phyloP scores from a whole-genome alignment of 2,113 vertebrate genomes.

The Pleuronectes platessa region DNA sequence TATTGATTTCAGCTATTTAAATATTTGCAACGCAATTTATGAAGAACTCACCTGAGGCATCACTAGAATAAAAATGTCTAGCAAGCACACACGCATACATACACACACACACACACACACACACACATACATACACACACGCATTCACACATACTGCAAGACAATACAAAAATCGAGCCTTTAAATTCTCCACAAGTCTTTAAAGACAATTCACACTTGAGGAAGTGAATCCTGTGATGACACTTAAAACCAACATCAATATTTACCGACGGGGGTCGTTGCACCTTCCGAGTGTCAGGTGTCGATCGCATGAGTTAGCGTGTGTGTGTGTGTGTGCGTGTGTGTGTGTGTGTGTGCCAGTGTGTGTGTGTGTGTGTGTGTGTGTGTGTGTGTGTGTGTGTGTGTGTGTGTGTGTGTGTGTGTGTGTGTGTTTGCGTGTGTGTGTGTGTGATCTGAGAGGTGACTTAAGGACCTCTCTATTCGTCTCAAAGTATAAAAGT shows the following conservation, averaged over 20 bases:
- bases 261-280: slow-evolving; percentile 73
- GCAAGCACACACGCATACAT: no score
- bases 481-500: not conserved
- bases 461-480: slow-evolving; percentile 14
- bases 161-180: slow-evolving; percentile 27
- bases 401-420: not conserved
- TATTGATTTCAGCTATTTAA: no score
- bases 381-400: no score
- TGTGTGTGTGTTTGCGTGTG: no score
- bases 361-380: not conserved
- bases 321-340: no score
- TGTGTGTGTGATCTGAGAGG: slow-evolving; percentile 35
- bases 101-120: not conserved
- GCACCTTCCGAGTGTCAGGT: slow-evolving; percentile 67
- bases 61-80: no score
- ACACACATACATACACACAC: not conserved
- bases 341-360: not conserved
- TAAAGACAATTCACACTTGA: slow-evolving; percentile 56
- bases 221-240: slow-evolving; percentile 69
- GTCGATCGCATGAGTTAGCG: slow-evolving; percentile 20
- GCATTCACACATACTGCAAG: not conserved
- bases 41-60: no score
- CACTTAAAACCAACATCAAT: slow-evolving; percentile 76
- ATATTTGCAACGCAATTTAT: no score
- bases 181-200: slow-evolving; percentile 38